A percentile compares a stretch with the other conserved stretches of the same genome.
These are phyloP conservation scores for Sebastes schlegelii DNA, from an alignment of 2,113 vertebrate species.

Conservation along the genomic window DNA sequence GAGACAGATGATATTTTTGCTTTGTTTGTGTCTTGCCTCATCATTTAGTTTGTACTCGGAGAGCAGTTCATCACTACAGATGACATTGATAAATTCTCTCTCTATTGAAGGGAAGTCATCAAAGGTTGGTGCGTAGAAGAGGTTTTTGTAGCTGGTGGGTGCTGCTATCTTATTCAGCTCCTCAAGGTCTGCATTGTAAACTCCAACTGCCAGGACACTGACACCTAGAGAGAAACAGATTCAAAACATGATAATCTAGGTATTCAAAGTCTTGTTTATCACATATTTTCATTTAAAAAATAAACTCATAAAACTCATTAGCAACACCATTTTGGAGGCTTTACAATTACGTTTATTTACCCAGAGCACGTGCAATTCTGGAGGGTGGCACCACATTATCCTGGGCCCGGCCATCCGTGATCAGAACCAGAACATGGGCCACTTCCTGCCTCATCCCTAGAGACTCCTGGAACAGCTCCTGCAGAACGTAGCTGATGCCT, in stretches of 20 bases:
- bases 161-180: constrained; percentile 86
- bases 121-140: constrained; percentile 88
- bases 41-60: constrained; percentile 77
- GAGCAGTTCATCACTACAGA: constrained; percentile 84
- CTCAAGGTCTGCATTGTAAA: constrained; percentile 85
- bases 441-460: constrained; percentile 87
- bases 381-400: constrained; percentile 89
- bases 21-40: constrained; percentile 62
- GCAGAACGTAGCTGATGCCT: constrained; percentile 87
- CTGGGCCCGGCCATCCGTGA: constrained; percentile 91
- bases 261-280: neutral
- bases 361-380: constrained; percentile 85
- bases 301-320: neutral
- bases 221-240: constrained; percentile 81
- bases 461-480: constrained; percentile 89
- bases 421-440: constrained; percentile 86
- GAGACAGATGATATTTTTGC: neutral
- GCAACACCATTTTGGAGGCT: neutral
- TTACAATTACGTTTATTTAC: constrained; percentile 70
- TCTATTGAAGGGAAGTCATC: constrained; percentile 88
- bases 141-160: constrained; percentile 83
- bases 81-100: constrained; percentile 84
- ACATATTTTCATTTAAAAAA: neutral
- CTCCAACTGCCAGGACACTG: constrained; percentile 86
- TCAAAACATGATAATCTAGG: neutral